These are phyloP conservation scores for Oasisia sp. DNA, from an alignment of 2,888 invertebrate species.

Conservation along the genomic window DNA sequence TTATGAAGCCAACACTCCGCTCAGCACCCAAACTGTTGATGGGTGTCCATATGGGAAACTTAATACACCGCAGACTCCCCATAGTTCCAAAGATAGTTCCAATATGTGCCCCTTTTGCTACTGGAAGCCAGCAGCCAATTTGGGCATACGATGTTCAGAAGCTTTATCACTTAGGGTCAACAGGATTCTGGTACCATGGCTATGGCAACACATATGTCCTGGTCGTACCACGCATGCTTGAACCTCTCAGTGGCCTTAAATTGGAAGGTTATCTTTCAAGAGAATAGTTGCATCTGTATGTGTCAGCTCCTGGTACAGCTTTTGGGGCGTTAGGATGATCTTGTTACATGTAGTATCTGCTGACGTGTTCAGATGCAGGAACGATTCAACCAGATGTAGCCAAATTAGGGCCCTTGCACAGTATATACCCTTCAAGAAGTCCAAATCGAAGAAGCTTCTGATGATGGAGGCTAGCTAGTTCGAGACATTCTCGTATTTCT, in stretches of 20 bases:
- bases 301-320: background rate
- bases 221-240: background rate
- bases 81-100: conserved; percentile 1
- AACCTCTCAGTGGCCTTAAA: conserved; percentile 20
- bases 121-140: conserved; percentile 21
- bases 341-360: background rate
- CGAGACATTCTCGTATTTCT: too few relatives aligned
- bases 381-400: too few relatives aligned
- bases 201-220: background rate
- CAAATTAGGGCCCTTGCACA: conserved; percentile 28
- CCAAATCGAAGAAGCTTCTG: too few relatives aligned
- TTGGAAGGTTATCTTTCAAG: conserved; percentile 24
- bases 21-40: conserved; percentile 22
- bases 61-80: background rate
- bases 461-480: too few relatives aligned
- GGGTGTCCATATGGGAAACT: conserved; percentile 19
- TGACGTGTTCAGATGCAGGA: background rate
- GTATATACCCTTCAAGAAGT: conserved; percentile 25
- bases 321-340: conserved; percentile 22
- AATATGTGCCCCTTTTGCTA: conserved; percentile 19
- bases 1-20: conserved; percentile 28
- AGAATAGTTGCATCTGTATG: background rate
- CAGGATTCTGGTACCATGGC: background rate
- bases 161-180: background rate
- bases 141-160: background rate